A percentile compares a stretch with the other conserved stretches of the same genome.
These are phyloP conservation scores for Nesometra sesokonis DNA, from an alignment of 35 echinoderm and acorn worm species.

Conservation along the genomic window DNA sequence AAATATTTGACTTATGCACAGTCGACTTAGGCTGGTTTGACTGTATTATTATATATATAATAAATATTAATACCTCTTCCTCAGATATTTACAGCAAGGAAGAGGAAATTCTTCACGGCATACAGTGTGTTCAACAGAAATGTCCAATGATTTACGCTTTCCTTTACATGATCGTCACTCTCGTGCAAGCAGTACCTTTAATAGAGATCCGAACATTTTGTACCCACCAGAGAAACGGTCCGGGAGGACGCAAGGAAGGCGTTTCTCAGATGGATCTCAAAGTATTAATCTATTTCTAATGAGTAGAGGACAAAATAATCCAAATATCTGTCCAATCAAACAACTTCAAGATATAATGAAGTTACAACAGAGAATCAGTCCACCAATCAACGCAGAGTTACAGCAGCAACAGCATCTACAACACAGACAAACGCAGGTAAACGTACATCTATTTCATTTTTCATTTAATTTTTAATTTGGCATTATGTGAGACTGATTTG, in stretches of 20 bases:
- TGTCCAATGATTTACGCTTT: background rate
- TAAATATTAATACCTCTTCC: background rate
- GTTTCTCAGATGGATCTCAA: background rate
- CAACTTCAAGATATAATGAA: background rate
- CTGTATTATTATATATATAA: background rate
- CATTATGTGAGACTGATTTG: background rate
- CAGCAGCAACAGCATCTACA: constrained; percentile 79
- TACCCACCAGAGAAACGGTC: background rate
- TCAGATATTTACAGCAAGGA: background rate
- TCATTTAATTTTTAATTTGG: background rate
- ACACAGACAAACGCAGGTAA: constrained; percentile 47
- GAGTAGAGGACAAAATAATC: background rate
- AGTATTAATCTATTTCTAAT: background rate
- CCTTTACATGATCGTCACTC: background rate
- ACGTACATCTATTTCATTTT: background rate
- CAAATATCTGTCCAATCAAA: background rate
- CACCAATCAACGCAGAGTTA: constrained; percentile 50
- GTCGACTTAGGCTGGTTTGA: background rate
- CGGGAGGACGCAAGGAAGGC: background rate
- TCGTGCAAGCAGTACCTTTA: background rate
- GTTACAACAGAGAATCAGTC: constrained; percentile 35
- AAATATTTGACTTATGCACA: too few species aligned
- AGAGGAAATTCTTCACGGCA: background rate
- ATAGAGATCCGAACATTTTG: background rate
- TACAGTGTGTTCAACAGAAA: background rate